A percentile compares a stretch with the other conserved stretches of the same genome.
These are phyloP conservation scores for Amblyteles armatorius DNA, from an alignment of 2,888 invertebrate genomes.

Conservation along the genomic window DNA sequence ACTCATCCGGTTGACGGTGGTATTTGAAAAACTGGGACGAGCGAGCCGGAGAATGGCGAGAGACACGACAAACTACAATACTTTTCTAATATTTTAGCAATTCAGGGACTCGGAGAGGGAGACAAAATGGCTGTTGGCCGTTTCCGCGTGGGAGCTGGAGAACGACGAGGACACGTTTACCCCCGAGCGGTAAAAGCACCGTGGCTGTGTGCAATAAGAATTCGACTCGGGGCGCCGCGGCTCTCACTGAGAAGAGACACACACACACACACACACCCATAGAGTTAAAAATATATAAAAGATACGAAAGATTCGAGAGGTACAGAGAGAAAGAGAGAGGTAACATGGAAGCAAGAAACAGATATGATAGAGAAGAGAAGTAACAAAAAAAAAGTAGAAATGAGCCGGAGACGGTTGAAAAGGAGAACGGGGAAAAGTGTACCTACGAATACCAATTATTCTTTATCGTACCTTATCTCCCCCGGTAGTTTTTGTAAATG, in stretches of 20 bases:
- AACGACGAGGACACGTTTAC: conserved; percentile 28
- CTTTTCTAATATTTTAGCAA: conserved; percentile 66
- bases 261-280: neutral
- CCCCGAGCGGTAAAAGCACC: conserved; percentile 15
- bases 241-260: neutral
- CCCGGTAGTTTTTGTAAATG: conserved; percentile 5
- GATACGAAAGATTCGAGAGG: conserved; percentile 51
- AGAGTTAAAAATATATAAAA: conserved; percentile 29
- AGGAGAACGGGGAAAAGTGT: conserved; percentile 47
- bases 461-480: conserved; percentile 53
- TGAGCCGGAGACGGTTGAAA: conserved; percentile 27
- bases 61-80: conserved; percentile 32
- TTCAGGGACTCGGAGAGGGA: conserved; percentile 45
- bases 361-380: conserved; percentile 2
- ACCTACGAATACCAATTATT: conserved; percentile 59
- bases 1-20: no score
- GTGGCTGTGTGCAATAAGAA: conserved; percentile 30
- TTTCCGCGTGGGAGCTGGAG: neutral
- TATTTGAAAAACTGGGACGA: no score
- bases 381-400: neutral
- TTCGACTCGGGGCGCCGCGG: conserved; percentile 39
- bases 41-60: neutral
- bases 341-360: conserved; percentile 21
- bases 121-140: neutral
- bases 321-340: neutral